A percentile compares a stretch with the other conserved stretches of the same genome.
Conservation (phyloP, 1,140 invertebrate genomes). For the Dreissena rostriformis region DNA sequence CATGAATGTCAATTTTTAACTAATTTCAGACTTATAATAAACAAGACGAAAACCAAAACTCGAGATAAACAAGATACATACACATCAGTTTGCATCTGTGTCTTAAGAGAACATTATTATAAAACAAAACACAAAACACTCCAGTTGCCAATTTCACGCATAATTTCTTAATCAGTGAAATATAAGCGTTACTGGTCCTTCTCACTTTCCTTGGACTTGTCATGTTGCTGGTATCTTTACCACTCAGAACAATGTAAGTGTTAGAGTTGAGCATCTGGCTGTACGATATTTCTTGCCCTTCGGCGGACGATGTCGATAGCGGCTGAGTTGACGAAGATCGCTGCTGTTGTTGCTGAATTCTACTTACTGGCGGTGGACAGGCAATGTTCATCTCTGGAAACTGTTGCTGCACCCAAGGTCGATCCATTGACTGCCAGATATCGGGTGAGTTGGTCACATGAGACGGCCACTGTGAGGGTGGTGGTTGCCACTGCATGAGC, state of each 20-base stretch:
- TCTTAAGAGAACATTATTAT: neutral
- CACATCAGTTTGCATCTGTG: neutral
- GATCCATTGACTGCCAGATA: slow-evolving; percentile 32
- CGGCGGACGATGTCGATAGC: neutral
- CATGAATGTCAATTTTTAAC: neutral
- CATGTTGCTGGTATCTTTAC: neutral
- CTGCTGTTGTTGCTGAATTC: neutral
- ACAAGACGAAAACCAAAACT: neutral
- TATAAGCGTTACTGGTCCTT: neutral
- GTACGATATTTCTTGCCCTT: slow-evolving; percentile 2
- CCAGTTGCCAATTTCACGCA: too few relatives aligned
- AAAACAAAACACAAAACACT: neutral
- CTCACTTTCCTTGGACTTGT: neutral
- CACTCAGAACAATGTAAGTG: neutral
- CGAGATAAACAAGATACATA: neutral
- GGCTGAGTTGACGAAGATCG: neutral
- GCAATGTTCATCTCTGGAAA: slow-evolving; percentile 6
- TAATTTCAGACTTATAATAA: neutral
- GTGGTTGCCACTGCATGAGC: slow-evolving; percentile 32
- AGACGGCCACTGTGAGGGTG: slow-evolving; percentile 31
- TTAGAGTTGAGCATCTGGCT: neutral
- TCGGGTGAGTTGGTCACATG: slow-evolving; percentile 30
- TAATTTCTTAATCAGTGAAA: neutral
- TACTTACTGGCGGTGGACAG: neutral
- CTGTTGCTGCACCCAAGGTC: slow-evolving; percentile 36